Conservation (phyloP, 2,113 vertebrate genomes). For the Prolemur simus region DNA sequence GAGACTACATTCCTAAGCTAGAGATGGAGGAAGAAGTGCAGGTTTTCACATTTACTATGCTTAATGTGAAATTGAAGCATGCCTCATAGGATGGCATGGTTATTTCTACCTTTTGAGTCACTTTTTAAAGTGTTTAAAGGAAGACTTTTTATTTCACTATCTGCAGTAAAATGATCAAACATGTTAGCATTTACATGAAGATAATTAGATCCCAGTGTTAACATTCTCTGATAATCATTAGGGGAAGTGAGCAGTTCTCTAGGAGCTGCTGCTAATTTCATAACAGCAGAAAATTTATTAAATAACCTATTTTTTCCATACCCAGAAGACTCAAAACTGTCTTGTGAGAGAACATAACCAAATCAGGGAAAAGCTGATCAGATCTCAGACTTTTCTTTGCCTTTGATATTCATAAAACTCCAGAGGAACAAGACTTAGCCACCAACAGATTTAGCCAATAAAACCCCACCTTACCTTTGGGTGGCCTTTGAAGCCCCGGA, state of each 20-base stretch:
- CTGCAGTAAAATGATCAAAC: neutral
- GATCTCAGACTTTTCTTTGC: neutral
- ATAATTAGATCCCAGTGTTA: constrained; percentile 34
- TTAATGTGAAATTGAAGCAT: neutral
- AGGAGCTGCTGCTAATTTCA: constrained; percentile 25
- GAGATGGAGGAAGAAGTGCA: neutral
- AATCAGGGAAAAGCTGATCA: neutral
- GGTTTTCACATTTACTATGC: neutral
- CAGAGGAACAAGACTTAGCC: neutral
- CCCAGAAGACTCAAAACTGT: constrained; percentile 28
- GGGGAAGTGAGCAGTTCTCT: constrained; percentile 9
- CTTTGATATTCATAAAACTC: neutral
- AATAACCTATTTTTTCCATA: constrained; percentile 13
- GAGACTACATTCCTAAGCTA: neutral
- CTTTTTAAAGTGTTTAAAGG: neutral
- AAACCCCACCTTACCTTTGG: neutral
- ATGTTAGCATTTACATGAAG: neutral
- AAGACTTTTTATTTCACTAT: neutral
- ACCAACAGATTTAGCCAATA: neutral
- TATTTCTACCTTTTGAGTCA: neutral
- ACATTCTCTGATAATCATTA: constrained; percentile 8
- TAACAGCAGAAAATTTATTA: constrained; percentile 29
- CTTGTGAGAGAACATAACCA: neutral
- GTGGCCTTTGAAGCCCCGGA: neutral
- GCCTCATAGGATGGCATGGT: neutral